Evolutionary conservation across 2,113 vertebrate genomes (phyloP).

Genomic region (Eonycteris spelaea): DNA sequence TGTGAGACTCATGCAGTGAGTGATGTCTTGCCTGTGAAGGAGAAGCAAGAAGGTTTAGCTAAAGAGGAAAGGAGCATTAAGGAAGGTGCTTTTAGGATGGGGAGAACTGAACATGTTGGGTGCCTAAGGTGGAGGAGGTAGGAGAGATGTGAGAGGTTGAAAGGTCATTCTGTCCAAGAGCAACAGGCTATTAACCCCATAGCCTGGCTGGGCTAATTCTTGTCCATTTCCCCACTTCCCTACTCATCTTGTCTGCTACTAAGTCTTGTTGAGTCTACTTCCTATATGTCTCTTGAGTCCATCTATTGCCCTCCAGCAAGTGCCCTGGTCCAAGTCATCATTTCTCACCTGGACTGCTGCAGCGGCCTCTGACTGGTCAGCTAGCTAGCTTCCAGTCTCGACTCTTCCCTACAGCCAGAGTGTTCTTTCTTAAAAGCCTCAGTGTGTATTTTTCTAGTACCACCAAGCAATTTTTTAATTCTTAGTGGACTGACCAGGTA

Average conservation of each 20-base stretch:
- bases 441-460: not conserved
- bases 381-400: not conserved
- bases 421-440: not conserved
- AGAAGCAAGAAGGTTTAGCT: not conserved
- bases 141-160: not conserved
- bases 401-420: not conserved
- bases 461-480: not conserved
- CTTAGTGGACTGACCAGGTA: not conserved
- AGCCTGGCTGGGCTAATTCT: not conserved
- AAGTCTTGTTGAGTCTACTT: not conserved
- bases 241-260: not conserved
- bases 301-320: not conserved
- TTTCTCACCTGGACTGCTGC: not conserved
- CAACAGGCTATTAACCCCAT: not conserved
- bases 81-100: not conserved
- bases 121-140: not conserved
- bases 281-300: not conserved
- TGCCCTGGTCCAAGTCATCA: not conserved
- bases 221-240: not conserved
- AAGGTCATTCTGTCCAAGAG: not conserved
- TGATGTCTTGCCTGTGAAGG: slow-evolving; percentile 36
- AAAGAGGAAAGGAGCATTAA: not conserved
- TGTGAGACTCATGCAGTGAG: not conserved
- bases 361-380: not conserved
- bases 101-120: not conserved